Conservation (phyloP, 2,113 vertebrate species). For the Aleadryas rufinucha region DNA sequence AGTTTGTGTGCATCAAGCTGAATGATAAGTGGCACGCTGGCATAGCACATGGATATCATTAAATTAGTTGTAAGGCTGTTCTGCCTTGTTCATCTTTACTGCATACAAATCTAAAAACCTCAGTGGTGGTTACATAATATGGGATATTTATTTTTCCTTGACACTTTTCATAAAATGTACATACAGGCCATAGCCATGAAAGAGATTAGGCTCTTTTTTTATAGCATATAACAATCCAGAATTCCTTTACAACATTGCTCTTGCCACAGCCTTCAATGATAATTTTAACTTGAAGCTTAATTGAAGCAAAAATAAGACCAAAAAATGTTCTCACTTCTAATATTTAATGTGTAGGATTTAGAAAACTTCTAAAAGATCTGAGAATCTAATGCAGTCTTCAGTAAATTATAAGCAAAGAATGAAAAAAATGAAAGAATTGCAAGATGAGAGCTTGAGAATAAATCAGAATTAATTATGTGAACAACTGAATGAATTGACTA, state of each 20-base stretch:
- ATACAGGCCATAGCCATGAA: background rate
- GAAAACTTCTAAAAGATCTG: background rate
- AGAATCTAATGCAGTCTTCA: background rate
- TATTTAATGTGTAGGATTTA: background rate
- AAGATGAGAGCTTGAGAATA: background rate
- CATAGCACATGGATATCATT: background rate
- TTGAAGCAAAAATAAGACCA: background rate
- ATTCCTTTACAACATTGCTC: background rate
- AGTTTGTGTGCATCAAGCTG: background rate
- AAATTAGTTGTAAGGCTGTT: background rate
- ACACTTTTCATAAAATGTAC: background rate
- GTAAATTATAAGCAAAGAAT: background rate
- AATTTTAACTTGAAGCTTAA: background rate
- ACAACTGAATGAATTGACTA: slow-evolving; percentile 1
- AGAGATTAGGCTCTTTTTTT: background rate
- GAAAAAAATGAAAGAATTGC: background rate
- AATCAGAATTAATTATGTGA: background rate
- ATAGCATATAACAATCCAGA: background rate
- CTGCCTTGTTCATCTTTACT: background rate
- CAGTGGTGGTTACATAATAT: background rate
- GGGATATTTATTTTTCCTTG: background rate
- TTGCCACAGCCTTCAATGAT: background rate
- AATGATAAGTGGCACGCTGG: background rate
- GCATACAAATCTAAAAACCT: background rate
- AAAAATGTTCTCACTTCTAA: background rate